Conservation (phyloP, 2,113 vertebrate genomes). For the Dipodomys merriami region DNA sequence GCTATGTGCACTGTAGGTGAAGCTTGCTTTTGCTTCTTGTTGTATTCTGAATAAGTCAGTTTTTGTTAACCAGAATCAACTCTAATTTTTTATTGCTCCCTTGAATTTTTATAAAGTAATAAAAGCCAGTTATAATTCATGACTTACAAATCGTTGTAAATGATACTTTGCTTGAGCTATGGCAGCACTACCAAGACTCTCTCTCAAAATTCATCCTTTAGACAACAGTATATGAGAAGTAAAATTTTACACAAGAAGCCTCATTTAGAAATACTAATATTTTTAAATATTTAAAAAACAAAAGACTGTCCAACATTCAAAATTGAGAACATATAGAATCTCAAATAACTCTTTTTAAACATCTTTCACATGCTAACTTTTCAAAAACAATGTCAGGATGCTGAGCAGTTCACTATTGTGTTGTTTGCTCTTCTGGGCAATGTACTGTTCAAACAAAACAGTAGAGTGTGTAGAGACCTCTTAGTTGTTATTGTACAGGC, state of each 20-base stretch:
- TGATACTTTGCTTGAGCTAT: not conserved
- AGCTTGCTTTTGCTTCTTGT: constrained; percentile 1
- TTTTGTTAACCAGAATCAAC: not conserved
- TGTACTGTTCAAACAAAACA: not conserved
- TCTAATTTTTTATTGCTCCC: constrained; percentile 15
- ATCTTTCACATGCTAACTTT: not conserved
- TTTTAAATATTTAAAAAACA: not conserved
- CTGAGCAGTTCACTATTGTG: rapidly evolving
- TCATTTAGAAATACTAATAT: not conserved
- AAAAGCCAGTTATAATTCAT: not conserved
- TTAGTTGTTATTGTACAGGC: not conserved
- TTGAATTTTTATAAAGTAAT: constrained; percentile 16
- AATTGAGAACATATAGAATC: not conserved
- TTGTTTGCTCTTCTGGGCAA: too few relatives aligned
- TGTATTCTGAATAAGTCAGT: not conserved
- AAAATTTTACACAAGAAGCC: not conserved
- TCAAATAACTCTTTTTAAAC: not conserved
- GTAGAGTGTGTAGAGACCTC: too few relatives aligned
- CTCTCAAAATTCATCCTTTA: not conserved
- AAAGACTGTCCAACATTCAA: not conserved
- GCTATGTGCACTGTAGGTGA: not conserved
- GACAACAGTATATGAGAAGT: not conserved
- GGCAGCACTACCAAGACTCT: too few relatives aligned
- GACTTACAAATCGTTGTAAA: not conserved
- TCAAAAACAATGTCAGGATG: not conserved